Evolutionary conservation across 2,113 vertebrate genomes (phyloP).

Genomic region (Myanophis thanlyinensis): DNA sequence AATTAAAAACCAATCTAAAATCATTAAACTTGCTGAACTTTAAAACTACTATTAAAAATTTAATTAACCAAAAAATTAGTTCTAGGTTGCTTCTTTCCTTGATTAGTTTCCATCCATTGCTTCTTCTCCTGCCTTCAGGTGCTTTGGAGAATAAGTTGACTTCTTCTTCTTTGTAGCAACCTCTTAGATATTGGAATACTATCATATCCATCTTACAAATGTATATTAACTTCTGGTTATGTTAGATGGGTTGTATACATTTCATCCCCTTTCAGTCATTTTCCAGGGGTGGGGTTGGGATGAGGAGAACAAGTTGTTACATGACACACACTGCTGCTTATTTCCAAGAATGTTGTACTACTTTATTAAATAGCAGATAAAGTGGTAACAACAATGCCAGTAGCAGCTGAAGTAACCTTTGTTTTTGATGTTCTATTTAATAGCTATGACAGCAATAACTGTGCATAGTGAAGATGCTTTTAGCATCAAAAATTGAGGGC

Average conservation of each 20-base stretch:
- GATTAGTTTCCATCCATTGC: no score
- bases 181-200: no score
- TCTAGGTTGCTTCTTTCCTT: no score
- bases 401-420: neutral
- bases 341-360: neutral
- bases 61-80: no score
- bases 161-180: no score
- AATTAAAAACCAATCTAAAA: no score
- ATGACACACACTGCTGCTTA: neutral
- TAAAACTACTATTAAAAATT: no score
- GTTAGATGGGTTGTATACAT: neutral
- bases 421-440: neutral
- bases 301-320: neutral
- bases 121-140: no score
- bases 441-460: neutral
- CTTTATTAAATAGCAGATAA: neutral
- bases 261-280: neutral
- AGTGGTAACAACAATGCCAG: neutral
- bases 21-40: no score
- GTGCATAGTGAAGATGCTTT: neutral
- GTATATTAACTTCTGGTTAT: neutral
- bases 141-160: no score
- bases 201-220: neutral
- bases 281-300: neutral
- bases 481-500: neutral